Conservation (phyloP, 2,888 invertebrate species). For the Clepsis dumicolana region DNA sequence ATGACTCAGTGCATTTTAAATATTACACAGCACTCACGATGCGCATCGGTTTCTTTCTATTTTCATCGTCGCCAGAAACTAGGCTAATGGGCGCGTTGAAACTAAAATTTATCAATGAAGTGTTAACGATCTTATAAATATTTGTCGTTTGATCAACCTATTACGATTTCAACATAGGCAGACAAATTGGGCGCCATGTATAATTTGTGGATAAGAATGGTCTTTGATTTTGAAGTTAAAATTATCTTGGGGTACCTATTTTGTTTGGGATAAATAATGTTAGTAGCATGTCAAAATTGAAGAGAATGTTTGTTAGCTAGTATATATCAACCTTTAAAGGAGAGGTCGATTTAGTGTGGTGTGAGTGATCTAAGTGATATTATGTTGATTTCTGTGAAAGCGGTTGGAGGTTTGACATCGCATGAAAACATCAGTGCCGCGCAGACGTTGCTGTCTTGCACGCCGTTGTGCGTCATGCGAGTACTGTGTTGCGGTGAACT, state of each 20-base stretch:
- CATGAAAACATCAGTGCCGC: too few species aligned
- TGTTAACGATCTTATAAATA: constrained; percentile 36
- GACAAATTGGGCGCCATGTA: constrained; percentile 20
- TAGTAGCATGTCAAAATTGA: too few species aligned
- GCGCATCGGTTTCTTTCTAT: constrained; percentile 16
- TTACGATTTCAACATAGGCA: constrained; percentile 22
- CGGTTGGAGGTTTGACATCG: too few species aligned
- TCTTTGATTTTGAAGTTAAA: constrained; percentile 5
- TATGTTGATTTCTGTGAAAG: too few species aligned
- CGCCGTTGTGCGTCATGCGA: too few species aligned
- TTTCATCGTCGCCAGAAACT: constrained; percentile 15
- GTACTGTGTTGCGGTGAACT: too few species aligned
- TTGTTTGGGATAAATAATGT: too few species aligned
- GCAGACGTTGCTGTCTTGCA: too few species aligned
- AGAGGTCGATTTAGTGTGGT: too few species aligned
- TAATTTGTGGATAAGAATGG: constrained; percentile 1
- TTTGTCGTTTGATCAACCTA: constrained; percentile 33
- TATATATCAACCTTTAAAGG: too few species aligned
- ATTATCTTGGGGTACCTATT: neutral
- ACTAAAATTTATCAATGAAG: constrained; percentile 47
- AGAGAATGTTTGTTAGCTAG: too few species aligned
- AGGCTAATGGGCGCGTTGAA: constrained; percentile 37
- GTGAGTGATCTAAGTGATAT: too few species aligned
- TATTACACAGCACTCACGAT: constrained; percentile 2
- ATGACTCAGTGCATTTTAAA: neutral